Base-by-base conservation (phyloP, 2,797 vertebrate species). In the Argya squamiceps region DNA sequence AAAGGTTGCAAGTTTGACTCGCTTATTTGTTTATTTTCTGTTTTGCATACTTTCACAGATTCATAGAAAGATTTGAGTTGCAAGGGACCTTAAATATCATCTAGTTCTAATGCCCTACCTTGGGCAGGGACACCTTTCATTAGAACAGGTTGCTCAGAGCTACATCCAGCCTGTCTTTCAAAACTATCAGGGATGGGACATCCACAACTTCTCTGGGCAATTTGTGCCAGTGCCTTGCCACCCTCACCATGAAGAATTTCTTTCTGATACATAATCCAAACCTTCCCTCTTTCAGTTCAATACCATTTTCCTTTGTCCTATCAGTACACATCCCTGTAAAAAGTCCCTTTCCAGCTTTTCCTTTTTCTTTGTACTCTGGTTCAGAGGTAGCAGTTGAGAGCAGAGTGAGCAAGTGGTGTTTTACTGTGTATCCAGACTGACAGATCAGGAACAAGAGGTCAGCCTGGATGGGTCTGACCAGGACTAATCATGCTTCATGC, bases 361-460 rank as follows among this genome's bases (percentile, higher is more conserved):
- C 7, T 47, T 58, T 59, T 47, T 43, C 86, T 64, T 86, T 50
- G 20, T 43, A 90, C 84, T 71, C 23, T 47, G 58, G 37, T 93
- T 95, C 80, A 80, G 60, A 85, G 84, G 49, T 44, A 91, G 74
- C 81, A 75, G 79, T 77, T 74, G 82, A 94, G 46, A 39, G 47
- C 73, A 78, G 89, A 88, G 69, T 84, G 53, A 93, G 56, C 73
- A 68, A 65, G 27, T 62, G n/a, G 77, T 82, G 37, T 92, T 88
- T 87, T 88, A 47, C 60, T 69, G 69, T 49, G 47, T 89, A 71
- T 67, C 30, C 82, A 91, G 71, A 71, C 32, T 37, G 68, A 87
- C 36, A 75, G 86, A 50, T 63, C n/a, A 88, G 84, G 92, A 95
- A 80, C 69, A 87, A 79, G 87, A 86, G 68, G 67, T 95, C 87